Evolutionary conservation across 2,113 vertebrate genomes (phyloP).

Genomic region (Emydura subglobosa): DNA sequence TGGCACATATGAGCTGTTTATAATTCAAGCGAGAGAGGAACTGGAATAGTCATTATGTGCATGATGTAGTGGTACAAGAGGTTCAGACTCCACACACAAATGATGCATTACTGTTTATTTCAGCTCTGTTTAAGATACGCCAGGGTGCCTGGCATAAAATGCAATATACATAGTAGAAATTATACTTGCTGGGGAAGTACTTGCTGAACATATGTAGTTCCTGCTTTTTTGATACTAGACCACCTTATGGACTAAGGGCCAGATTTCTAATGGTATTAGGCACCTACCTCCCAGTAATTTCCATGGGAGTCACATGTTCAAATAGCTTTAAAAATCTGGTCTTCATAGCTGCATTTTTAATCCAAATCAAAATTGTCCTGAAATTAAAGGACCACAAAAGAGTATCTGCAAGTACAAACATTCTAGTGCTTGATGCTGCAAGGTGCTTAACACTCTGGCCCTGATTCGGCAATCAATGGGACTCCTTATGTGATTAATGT

Average conservation of each 20-base stretch:
- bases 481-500: neutral
- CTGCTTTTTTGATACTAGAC: neutral
- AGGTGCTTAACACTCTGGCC: neutral
- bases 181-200: neutral
- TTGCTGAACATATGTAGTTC: neutral
- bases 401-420: neutral
- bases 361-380: neutral
- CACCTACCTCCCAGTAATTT: neutral
- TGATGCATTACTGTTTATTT: neutral
- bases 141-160: neutral
- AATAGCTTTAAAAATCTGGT: too few relatives aligned
- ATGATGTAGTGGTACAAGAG: neutral
- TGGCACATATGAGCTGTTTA: neutral
- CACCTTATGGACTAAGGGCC: neutral
- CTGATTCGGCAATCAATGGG: neutral
- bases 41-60: neutral
- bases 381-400: neutral
- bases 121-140: neutral
- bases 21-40: neutral
- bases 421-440: neutral
- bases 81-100: neutral
- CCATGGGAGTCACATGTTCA: neutral
- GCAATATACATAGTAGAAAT: neutral
- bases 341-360: neutral
- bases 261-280: neutral